phyloP scores from a whole-genome alignment of 1,140 invertebrate genomes.

The Diprion similis region DNA sequence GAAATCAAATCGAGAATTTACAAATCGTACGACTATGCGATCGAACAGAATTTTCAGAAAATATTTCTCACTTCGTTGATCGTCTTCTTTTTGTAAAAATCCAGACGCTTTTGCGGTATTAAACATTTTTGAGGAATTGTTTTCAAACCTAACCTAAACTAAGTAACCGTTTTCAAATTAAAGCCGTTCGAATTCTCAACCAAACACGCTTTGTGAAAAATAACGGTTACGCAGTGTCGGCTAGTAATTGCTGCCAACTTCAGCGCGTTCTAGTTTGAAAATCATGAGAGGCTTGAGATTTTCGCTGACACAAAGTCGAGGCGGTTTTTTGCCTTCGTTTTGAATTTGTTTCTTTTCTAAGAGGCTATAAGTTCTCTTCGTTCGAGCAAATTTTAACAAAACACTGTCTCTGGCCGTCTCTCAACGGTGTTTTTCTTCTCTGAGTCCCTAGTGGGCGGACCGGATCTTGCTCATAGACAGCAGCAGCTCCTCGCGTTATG shows the following conservation, averaged over 20 bases:
- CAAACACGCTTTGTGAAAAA: no score
- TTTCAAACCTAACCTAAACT: no score
- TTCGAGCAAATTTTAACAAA: background rate
- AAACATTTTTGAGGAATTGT: no score
- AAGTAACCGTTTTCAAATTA: no score
- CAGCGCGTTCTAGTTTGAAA: background rate
- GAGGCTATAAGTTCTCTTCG: background rate
- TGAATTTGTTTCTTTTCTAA: background rate
- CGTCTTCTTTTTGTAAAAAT: no score
- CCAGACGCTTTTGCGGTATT: no score
- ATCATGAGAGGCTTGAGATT: background rate
- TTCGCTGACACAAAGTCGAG: background rate
- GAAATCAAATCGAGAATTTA: no score
- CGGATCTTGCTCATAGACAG: background rate
- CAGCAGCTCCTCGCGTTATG: background rate
- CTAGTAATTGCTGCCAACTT: background rate
- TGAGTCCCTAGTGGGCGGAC: background rate
- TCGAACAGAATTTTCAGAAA: no score
- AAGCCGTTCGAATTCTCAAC: no score
- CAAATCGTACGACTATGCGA: no score
- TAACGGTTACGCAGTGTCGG: no score
- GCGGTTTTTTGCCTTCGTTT: constrained; percentile 1
- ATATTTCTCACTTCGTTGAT: no score
- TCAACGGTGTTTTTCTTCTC: background rate
- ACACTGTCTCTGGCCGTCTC: background rate